Conservation (phyloP, 2,797 vertebrate genomes). For the Halcyon leucocephala region DNA sequence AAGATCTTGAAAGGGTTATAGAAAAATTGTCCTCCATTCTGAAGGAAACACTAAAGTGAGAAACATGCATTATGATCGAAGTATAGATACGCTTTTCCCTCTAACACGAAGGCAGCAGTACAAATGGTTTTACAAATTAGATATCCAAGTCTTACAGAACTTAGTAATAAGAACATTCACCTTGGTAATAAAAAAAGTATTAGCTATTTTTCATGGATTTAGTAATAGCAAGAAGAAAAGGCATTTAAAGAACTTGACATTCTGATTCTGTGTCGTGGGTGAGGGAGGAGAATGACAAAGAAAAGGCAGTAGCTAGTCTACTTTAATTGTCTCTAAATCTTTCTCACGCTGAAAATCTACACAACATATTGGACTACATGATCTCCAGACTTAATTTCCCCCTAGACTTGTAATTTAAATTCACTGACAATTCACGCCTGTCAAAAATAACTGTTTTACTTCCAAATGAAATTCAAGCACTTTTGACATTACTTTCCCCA, state of each 20-base stretch:
- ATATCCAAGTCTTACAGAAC: not conserved
- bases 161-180: not conserved
- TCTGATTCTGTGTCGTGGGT: not conserved
- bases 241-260: not conserved
- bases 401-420: not conserved
- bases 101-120: not conserved
- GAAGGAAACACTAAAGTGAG: not conserved
- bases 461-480: not conserved
- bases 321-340: not conserved
- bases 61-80: not conserved
- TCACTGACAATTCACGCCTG: not conserved
- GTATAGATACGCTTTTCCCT: not conserved
- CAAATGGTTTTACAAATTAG: not conserved
- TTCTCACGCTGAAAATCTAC: not conserved
- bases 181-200: not conserved
- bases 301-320: not conserved
- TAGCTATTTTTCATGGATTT: not conserved
- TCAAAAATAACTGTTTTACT: not conserved
- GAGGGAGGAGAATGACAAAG: not conserved
- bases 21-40: not conserved
- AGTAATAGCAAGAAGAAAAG: not conserved
- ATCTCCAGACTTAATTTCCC: not conserved
- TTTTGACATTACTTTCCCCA: not conserved
- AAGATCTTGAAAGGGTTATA: not conserved
- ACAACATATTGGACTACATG: not conserved